Evolutionary conservation across 2,113 vertebrate species (phyloP).

Genomic region (Trichechus manatus): DNA sequence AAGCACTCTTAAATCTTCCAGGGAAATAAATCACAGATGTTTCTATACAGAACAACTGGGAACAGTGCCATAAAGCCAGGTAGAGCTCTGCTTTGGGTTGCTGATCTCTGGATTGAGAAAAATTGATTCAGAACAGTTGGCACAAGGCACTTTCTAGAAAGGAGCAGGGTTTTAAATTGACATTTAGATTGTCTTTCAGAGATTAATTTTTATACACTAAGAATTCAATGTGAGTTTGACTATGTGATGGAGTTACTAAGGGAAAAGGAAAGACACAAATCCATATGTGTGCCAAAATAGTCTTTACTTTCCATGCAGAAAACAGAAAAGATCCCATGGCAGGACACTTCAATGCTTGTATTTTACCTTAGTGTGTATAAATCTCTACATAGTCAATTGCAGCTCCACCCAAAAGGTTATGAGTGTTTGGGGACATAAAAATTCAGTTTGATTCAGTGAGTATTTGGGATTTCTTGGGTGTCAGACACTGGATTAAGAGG

Average conservation of each 20-base stretch:
- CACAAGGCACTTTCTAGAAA: background rate
- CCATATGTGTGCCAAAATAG: background rate
- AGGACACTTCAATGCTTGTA: background rate
- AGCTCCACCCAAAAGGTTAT: background rate
- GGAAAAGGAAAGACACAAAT: background rate
- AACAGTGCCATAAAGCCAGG: background rate
- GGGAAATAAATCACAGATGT: background rate
- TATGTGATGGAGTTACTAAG: background rate
- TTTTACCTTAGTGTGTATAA: background rate
- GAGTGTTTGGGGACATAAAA: background rate
- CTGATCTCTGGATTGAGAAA: background rate
- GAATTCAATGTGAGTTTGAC: background rate
- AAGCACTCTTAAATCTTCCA: background rate
- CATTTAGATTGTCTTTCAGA: background rate
- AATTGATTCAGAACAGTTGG: background rate
- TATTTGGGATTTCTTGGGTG: background rate
- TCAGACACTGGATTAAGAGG: background rate
- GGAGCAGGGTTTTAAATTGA: background rate
- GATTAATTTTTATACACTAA: background rate
- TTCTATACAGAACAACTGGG: background rate
- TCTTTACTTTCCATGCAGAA: conserved; percentile 29
- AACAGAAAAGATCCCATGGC: background rate
- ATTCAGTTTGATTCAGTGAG: background rate
- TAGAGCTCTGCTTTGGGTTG: background rate
- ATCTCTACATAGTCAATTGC: background rate